Base-by-base conservation (phyloP, 2,797 vertebrate genomes). In the Alca torda region DNA sequence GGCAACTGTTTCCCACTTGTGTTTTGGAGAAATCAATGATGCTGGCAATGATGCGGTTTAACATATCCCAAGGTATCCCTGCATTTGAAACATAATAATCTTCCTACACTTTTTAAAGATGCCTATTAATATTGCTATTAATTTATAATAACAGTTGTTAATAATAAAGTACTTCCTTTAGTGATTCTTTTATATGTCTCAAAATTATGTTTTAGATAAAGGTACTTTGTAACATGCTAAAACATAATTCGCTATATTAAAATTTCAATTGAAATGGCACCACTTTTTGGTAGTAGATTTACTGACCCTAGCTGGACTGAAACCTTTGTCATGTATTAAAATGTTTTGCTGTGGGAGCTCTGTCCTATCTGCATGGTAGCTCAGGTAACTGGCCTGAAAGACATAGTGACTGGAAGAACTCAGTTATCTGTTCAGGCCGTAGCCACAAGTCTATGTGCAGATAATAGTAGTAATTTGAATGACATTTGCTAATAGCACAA, bases 101-200 rank as follows among this genome's bases (percentile, higher is more conserved):
- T 59, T 12, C 20, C 16, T 63, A 59, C 0, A 3, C 59, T 46
- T 77, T 90, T 74, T 70, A 59, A 83, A 61, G 21, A 53, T 79
- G 2, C 0, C 20, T 1, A 37, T 54, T 65, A 67, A 48, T 12
- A 13, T 20, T 54, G 2, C 0, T 63, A 37, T 68, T 61, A 67
- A 43, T 67, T 60, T 85, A 48, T 43, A 84, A 41, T 19, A 39
- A 12, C 1, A 33, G 4, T 16, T 37, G 3, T 35, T 64, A 67
- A 43, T 50, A 19, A 59, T 17, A 68, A 57, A 31, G 2, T n/a
- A 51, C 6, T 78, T 56, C 7, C 4, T 60, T 51, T 37, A 69
- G 26, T 37, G 13, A 2, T 78, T 60, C 25, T 54, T 70, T 20
- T 13, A 46, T 21, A 2, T 30, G 8, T 76, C 70, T 68, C 28